Percentiles rank a stretch among this genome's conserved stretches.
phyloP scores from a whole-genome alignment of 2,797 vertebrate genomes.

The Centropyge bicolor region DNA sequence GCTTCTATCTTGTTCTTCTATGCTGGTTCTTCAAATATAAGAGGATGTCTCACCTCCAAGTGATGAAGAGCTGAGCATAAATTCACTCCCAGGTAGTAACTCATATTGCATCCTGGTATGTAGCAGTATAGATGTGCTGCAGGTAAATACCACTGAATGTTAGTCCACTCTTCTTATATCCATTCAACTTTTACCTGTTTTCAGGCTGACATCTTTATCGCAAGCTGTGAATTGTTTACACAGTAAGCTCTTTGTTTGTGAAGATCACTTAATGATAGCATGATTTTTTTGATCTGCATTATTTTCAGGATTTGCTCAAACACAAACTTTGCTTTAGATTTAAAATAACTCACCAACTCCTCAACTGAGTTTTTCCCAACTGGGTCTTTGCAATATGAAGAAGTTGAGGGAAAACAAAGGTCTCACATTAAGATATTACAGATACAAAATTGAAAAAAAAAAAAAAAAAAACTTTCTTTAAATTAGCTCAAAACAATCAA shows the following conservation, averaged over 20 bases:
- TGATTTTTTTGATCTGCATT: background rate
- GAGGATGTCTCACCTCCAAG: background rate
- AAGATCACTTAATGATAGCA: background rate
- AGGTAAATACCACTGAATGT: background rate
- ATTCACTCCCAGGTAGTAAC: background rate
- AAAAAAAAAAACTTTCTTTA: background rate
- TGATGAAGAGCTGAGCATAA: conserved; percentile 2
- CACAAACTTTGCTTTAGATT: background rate
- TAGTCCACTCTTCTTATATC: background rate
- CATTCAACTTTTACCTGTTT: background rate
- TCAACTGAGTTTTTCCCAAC: background rate
- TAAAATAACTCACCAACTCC: background rate
- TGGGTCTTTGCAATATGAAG: background rate
- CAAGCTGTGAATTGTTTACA: background rate
- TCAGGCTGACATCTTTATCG: background rate
- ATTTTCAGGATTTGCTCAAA: background rate
- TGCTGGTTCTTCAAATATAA: no score
- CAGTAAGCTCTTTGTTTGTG: background rate
- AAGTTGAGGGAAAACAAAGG: background rate
- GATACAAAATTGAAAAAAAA: background rate
- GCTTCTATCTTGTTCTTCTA: background rate
- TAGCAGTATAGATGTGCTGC: background rate
- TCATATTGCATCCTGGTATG: background rate
- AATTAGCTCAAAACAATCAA: background rate
- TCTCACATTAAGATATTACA: background rate